Evolutionary conservation across 2,888 invertebrate species (phyloP).

Genomic region (Stenotaenia linearis): DNA sequence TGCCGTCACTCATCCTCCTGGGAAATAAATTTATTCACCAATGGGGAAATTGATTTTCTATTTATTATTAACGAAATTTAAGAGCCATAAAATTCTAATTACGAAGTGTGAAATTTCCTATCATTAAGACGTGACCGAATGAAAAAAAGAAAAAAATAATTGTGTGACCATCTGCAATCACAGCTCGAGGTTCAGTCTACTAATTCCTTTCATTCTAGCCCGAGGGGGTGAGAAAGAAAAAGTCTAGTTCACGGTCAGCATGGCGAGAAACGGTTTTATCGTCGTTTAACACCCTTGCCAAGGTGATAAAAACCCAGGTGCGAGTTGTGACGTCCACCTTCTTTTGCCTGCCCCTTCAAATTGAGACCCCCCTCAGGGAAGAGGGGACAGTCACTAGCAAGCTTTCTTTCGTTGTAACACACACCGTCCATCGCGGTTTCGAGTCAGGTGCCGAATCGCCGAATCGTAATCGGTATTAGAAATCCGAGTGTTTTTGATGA

Average conservation of each 20-base stretch:
- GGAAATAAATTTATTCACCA: not conserved
- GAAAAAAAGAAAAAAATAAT: not conserved
- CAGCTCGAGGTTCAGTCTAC: conserved; percentile 4
- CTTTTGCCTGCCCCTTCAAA: conserved; percentile 9
- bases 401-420: not conserved
- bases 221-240: not conserved
- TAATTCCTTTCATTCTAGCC: not conserved
- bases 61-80: not conserved
- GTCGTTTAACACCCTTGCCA: conserved; percentile 5
- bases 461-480: conserved; percentile 24
- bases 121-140: not conserved
- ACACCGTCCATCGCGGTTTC: not conserved
- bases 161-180: conserved; percentile 1
- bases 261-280: not conserved
- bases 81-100: not conserved
- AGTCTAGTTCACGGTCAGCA: not conserved
- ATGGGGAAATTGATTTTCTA: not conserved
- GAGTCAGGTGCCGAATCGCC: conserved; percentile 29
- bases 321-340: not conserved
- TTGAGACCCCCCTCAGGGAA: not conserved
- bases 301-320: not conserved
- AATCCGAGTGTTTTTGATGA: conserved; percentile 12
- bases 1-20: not conserved
- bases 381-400: not conserved
- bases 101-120: not conserved